Evolutionary conservation across 2,113 vertebrate genomes (phyloP).

Genomic region (Phrynosoma platyrhinos): DNA sequence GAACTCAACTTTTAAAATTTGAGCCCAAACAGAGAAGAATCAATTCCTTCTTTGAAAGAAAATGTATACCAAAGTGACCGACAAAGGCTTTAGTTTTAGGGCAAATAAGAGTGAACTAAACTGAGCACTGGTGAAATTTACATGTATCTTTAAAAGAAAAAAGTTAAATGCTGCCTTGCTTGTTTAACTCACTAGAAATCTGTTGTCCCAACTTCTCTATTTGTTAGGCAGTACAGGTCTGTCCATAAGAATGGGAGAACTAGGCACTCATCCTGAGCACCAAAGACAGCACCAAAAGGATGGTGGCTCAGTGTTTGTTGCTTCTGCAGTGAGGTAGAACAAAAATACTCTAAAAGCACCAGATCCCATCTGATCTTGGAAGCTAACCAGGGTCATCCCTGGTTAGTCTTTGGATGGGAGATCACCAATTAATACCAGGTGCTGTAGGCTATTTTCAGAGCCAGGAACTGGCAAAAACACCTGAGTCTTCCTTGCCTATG

Average conservation of each 20-base stretch:
- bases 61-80: slow-evolving; percentile 69
- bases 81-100: slow-evolving; percentile 59
- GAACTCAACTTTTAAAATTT: slow-evolving; percentile 39
- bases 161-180: slow-evolving; percentile 41
- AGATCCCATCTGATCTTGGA: no score
- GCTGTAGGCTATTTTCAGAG: no score
- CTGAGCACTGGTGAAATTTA: slow-evolving; percentile 65
- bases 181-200: slow-evolving; percentile 61
- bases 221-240: slow-evolving; percentile 38
- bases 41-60: slow-evolving; percentile 48
- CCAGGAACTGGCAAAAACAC: no score
- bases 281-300: background rate
- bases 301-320: background rate
- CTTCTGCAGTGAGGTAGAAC: background rate
- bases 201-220: slow-evolving; percentile 25
- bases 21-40: slow-evolving; percentile 32
- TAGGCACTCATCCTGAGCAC: background rate
- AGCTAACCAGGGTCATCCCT: no score
- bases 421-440: no score
- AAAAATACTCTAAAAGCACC: background rate
- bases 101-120: slow-evolving; percentile 47
- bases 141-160: slow-evolving; percentile 31
- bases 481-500: no score
- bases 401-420: no score
- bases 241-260: background rate